phyloP scores from a whole-genome alignment of 2,888 invertebrate species.

The Dione vanillae region DNA sequence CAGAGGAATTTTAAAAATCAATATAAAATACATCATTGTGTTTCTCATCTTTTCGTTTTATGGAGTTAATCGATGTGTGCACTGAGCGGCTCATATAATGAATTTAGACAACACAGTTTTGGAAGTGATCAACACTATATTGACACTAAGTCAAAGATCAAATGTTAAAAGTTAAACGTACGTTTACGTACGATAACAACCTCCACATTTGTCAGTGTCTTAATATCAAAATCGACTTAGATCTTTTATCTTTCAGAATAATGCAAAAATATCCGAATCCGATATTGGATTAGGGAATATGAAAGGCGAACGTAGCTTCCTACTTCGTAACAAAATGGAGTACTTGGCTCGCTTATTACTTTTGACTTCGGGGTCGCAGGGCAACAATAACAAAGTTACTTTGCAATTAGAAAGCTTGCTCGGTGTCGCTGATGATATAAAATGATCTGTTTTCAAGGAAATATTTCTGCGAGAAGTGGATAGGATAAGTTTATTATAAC shows the following conservation, averaged over 20 bases:
- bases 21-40: no score
- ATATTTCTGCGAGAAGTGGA: neutral
- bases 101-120: no score
- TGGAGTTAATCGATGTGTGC: no score
- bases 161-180: neutral
- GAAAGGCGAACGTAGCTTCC: slow-evolving; percentile 40
- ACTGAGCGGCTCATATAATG: no score
- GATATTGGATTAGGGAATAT: slow-evolving; percentile 41
- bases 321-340: slow-evolving; percentile 46
- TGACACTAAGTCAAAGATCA: no score
- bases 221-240: slow-evolving; percentile 3
- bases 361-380: slow-evolving; percentile 54
- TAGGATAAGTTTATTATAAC: neutral
- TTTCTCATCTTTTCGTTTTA: no score
- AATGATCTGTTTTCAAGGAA: slow-evolving; percentile 7
- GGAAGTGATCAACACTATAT: no score
- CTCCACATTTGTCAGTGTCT: neutral
- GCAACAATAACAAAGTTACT: slow-evolving; percentile 66
- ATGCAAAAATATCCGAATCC: slow-evolving; percentile 31
- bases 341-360: slow-evolving; percentile 50
- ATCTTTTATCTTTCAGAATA: slow-evolving; percentile 10
- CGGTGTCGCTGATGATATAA: slow-evolving; percentile 27
- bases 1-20: no score
- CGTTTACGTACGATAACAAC: neutral
- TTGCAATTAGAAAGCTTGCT: slow-evolving; percentile 52